Percentiles rank a stretch among this genome's conserved stretches.
phyloP scores from a whole-genome alignment of 2,113 vertebrate species.

The Hepsetus odoe region DNA sequence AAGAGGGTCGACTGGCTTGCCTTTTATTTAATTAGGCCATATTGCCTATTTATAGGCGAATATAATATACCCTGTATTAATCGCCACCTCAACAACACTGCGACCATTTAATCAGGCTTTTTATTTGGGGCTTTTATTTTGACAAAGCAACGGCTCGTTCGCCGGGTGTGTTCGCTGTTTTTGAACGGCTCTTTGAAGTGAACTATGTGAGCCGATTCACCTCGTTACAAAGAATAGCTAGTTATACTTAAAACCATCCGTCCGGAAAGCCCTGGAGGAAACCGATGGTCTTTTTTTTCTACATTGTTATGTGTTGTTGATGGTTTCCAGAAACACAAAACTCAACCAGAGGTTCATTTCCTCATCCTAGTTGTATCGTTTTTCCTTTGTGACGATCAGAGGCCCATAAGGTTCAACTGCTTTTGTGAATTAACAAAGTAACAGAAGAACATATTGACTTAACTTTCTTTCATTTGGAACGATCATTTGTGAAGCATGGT shows the following conservation, averaged over 20 bases:
- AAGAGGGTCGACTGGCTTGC: not conserved
- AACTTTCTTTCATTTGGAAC: no score
- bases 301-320: not conserved
- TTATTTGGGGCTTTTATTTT: slow-evolving; percentile 27
- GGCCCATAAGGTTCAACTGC: no score
- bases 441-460: no score
- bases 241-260: not conserved
- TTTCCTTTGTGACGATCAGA: no score
- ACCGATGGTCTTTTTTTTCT: no score
- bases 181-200: not conserved
- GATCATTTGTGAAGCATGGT: no score
- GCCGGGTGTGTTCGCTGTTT: not conserved
- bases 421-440: no score
- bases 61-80: not conserved
- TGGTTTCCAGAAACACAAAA: no score
- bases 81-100: not conserved
- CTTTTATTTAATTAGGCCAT: not conserved
- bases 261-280: not conserved
- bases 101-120: not conserved
- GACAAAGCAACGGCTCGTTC: not conserved
- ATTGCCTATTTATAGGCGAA: not conserved
- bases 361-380: no score
- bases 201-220: not conserved
- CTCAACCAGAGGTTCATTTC: no score
- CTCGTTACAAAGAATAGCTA: no score